Evolutionary conservation across 2,113 vertebrate species (phyloP), one percentile per base, ranked within the genome.

Genomic region (Oncorhynchus clarkii): DNA sequence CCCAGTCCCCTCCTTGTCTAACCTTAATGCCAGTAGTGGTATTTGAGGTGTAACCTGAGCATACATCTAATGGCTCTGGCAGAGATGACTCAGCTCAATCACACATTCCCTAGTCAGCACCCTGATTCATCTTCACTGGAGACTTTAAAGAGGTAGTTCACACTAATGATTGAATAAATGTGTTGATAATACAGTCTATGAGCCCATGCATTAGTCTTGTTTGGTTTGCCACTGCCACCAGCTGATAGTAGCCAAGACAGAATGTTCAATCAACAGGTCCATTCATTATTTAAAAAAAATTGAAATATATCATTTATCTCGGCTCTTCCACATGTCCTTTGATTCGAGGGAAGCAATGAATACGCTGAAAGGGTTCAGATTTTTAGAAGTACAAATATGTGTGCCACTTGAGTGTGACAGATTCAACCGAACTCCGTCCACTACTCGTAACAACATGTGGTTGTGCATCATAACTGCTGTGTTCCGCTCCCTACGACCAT

Each of bases 11-110:
- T 49, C n/a, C 45, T 14, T 22, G 4, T 29, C 12, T 39, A 24
- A 34, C 72, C 34, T 48, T 27, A 31, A 24, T 22, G n/a, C 72
- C 59, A 22, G 3, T 18, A 54, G 51, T 5, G 34, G 39, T 71
- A 57, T 24, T 74, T 11, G n/a, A 14, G 49, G 39, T 75, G 74
- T 79, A 67, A 77, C 65, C 16, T 70, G 48, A 81, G 70, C 39
- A 82, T 54, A 14, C 26, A 74, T 70, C 69, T 65, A 54, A 54
- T 16, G 51, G 51, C 70, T 29, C 20, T 49, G 48, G n/a, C 18
- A 16, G n/a, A 26, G 57, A 76, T 71, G 27, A 73, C 71, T 83
- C 34, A 73, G n/a, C 59, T 62, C 71, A 48, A 54, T 77, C 76
- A 49, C 13, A 31, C 13, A 59, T 70, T 9, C 54, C 5, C 0